These are phyloP conservation scores for Dreissena rostriformis DNA, from an alignment of 1,140 invertebrate genomes.

Conservation along the genomic window DNA sequence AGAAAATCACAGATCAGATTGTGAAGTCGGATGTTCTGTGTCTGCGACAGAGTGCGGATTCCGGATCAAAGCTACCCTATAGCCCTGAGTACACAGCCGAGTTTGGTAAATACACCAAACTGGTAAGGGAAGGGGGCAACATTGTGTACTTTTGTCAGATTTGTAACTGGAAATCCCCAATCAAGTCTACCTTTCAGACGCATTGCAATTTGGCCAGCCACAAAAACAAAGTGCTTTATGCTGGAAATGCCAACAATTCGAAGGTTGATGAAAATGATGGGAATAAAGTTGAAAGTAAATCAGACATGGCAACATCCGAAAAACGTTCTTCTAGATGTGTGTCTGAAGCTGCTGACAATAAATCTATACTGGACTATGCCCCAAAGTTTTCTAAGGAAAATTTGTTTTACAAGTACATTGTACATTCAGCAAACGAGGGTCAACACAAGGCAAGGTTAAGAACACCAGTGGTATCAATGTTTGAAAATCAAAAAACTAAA, in stretches of 20 bases:
- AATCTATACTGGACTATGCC: too few relatives aligned
- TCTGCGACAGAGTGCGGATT: slow-evolving; percentile 14
- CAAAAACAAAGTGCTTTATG: slow-evolving; percentile 61
- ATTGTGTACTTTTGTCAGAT: slow-evolving; percentile 76
- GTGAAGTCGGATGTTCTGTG: slow-evolving; percentile 50
- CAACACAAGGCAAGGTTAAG: neutral
- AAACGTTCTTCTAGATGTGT: too few relatives aligned
- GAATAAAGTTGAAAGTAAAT: neutral
- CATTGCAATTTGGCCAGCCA: slow-evolving; percentile 69
- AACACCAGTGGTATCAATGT: slow-evolving; percentile 50
- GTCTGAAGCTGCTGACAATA: too few relatives aligned
- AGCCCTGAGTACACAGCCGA: slow-evolving; percentile 68
- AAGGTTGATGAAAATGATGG: slow-evolving; percentile 15
- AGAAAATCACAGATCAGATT: slow-evolving; percentile 68
- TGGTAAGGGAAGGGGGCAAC: slow-evolving; percentile 74
- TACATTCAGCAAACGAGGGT: slow-evolving; percentile 30
- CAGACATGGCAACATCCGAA: neutral
- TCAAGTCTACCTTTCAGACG: slow-evolving; percentile 68
- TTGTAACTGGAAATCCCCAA: slow-evolving; percentile 75
- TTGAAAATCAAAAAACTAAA: slow-evolving; percentile 11
- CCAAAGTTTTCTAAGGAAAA: slow-evolving; percentile 5
- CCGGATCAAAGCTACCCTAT: slow-evolving; percentile 4
- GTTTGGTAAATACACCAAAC: slow-evolving; percentile 75
- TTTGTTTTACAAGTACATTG: slow-evolving; percentile 46
- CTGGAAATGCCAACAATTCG: slow-evolving; percentile 34